Evolutionary conservation across 2,888 invertebrate genomes (phyloP), one percentile per base, ranked within the genome.

Genomic region (Conops quadrifasciatus): DNA sequence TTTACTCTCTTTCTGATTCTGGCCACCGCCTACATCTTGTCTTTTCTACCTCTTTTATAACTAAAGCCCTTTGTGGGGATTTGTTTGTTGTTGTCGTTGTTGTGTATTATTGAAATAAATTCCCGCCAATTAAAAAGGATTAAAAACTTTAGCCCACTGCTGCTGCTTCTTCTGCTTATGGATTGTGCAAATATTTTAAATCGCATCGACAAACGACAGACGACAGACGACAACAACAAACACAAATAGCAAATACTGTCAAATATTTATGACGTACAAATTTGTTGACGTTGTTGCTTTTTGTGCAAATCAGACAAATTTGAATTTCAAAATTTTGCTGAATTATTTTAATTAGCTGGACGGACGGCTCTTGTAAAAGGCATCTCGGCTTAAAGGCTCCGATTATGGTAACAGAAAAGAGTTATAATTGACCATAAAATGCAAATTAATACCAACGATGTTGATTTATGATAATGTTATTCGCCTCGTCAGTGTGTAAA

Each of bases 71-170:
- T n/a, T n/a, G n/a, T 67, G 36, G 64, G 58, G 28, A 59, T 67
- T 45, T 67, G 70, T 62, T 24, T 74, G 43, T 70, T 70, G 30
- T 66, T 28, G 30, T 68, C 43, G 19, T 51, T 71, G 66, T 43
- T 69, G 43, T 62, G 53, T 64, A 24, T 69, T 69, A 71, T 75
- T 73, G 72, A 70, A 72, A 73, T 73, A 74, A 76, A 73, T n/a
- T n/a, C n/a, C 45, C 64, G 66, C 73, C 72, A 74, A 75, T 76
- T 76, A 75, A 76, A 74, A 47, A 28, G 28, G 72, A 74, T 76
- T 74, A 74, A 71, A 69, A 56, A 53, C 56, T 24, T 45, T 64
- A 66, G 47, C 59, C 36, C 9, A 9, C 36, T 7, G 36, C 36
- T 36, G 36, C 36, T 36, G 36, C 36, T 36, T 36, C 9, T 7